Evolutionary conservation across 2,113 vertebrate genomes (phyloP).

Genomic region (Percopsis transmontana): DNA sequence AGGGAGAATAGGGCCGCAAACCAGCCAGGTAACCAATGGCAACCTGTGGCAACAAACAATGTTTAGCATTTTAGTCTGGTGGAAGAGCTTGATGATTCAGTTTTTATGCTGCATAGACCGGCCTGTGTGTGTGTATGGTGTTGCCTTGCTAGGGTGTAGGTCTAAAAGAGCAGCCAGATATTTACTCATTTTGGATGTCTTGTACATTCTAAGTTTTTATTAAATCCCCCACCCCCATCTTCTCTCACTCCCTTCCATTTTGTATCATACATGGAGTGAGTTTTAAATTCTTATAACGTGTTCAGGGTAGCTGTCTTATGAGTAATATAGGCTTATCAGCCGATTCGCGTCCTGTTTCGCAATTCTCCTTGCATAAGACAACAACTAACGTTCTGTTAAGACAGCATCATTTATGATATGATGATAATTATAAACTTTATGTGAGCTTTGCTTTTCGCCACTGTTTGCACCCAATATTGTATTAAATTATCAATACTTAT

Average conservation of each 20-base stretch:
- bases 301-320: not conserved
- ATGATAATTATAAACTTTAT: too few species aligned
- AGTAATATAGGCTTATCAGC: not conserved
- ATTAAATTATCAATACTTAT: too few species aligned
- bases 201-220: slow-evolving; percentile 25
- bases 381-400: too few species aligned
- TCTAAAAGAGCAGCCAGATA: slow-evolving; percentile 31
- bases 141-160: slow-evolving; percentile 10
- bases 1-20: slow-evolving; percentile 15
- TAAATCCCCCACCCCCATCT: slow-evolving; percentile 6
- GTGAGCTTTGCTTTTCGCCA: too few species aligned
- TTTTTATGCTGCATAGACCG: slow-evolving; percentile 10
- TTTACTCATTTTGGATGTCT: slow-evolving; percentile 23
- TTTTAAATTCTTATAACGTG: slow-evolving; percentile 23
- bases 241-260: slow-evolving; percentile 3
- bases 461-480: too few species aligned
- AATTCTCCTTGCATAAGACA: too few species aligned
- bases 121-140: slow-evolving; percentile 13
- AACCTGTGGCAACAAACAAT: slow-evolving; percentile 64
- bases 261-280: not conserved
- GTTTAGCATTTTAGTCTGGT: slow-evolving; percentile 54
- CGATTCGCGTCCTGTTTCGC: too few species aligned
- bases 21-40: slow-evolving; percentile 55
- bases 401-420: too few species aligned
- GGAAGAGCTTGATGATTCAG: slow-evolving; percentile 55